Base-by-base conservation (phyloP, 2,888 invertebrate species). In the Ophioninae sp. region DNA sequence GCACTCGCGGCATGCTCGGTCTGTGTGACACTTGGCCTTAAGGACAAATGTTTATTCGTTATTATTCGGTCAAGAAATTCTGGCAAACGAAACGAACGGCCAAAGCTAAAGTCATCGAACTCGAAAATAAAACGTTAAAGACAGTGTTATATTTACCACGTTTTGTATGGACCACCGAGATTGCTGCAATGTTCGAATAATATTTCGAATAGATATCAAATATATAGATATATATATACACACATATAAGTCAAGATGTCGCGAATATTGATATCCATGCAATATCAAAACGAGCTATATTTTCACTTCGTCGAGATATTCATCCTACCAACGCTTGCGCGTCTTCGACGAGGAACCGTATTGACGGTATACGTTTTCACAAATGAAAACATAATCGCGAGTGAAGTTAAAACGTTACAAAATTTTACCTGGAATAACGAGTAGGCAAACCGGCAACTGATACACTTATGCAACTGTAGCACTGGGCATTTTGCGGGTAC, bases 391-490 rank as follows among this genome's bases (percentile, higher is more conserved):
- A 59, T 0, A 20, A 8, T 59, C 59, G 59, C 21, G 20, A 59
- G 6, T 3, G 21, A 21, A 21, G 6, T 0, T 20, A 61, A 59
- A 72, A 41, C 7, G 7, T 73, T 44, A 3, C 17, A n/a, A 62
- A 69, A 7, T 74, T 61, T 88, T 88, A 92, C 92, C 91, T 92
- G 74, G 92, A 86, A 87, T 90, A 92, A 85, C 92, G 92, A 86
- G 90, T 91, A 83, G 90, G 92, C 73, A 92, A 87, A 21, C 91
- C 91, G 21, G 90, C 86, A 59, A 92, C 89, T 41, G 92, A 92
- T 82, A 93, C 88, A 17, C 91, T 89, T 59, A 93, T 89, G 85
- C 93, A 93, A 21, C 92, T 88, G 72, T 91, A 93, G 78, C 93
- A 93, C 0, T 91, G 88, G 82, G 90, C 87, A 82, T 91, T 91